Percentiles rank a stretch among this genome's conserved stretches.
Conservation (phyloP, 1,140 invertebrate species). For the Trinorchestia longiramus region DNA sequence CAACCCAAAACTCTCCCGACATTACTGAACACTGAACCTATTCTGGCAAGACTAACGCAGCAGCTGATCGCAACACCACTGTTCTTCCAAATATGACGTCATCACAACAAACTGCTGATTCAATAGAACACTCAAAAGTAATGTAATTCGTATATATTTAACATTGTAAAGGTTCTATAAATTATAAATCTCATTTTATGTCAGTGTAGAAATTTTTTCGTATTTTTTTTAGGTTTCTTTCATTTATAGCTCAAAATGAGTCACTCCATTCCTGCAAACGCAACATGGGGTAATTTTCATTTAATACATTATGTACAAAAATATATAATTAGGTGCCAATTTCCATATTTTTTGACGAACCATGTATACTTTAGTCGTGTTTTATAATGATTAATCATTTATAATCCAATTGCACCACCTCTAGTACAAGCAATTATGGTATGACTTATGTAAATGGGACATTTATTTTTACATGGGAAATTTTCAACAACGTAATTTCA, state of each 20-base stretch:
- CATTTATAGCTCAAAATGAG: background rate
- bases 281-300: background rate
- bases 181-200: background rate
- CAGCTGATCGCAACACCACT: background rate
- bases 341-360: too few species aligned
- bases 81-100: background rate
- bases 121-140: background rate
- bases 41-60: background rate
- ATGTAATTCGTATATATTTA: background rate
- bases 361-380: too few species aligned
- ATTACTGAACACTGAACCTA: background rate
- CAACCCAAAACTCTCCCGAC: background rate
- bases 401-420: too few species aligned
- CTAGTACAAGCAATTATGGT: too few species aligned
- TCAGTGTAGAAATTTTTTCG: background rate
- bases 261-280: background rate
- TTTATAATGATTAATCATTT: too few species aligned
- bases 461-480: too few species aligned
- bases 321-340: too few species aligned
- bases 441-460: too few species aligned
- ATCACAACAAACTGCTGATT: constrained; percentile 25
- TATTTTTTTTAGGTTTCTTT: background rate
- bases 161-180: background rate
- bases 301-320: background rate
- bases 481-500: too few species aligned